Evolutionary conservation across 2,113 vertebrate species (phyloP), one percentile per base, ranked within the genome.

Genomic region (Apteryx owenii): DNA sequence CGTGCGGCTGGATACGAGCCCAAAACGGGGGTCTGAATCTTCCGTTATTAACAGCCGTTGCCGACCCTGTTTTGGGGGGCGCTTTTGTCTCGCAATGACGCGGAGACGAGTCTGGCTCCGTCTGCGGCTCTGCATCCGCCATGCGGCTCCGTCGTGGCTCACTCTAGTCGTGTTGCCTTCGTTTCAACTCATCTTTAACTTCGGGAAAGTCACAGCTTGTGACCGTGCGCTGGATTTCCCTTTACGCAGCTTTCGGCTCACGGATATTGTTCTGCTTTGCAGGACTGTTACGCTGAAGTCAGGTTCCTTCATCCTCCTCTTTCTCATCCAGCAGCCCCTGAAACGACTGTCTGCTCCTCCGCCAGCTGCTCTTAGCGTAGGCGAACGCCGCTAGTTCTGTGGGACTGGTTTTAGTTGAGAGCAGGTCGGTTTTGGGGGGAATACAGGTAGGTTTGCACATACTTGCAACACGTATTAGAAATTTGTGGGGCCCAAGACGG

Each of bases 391-490:
- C 2, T 20, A 15, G 4, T 2, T 65, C n/a, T 19, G n/a, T 48
- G 25, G 42, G 42, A 26, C 48, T 20, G 16, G 7, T 46, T 33
- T 4, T 5, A 2, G 3, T 17, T 2, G 26, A 31, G 38, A 7
- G 21, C 53, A 14, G 23, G 8, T 29, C 31, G 9, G 0, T 53
- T 81, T 85, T 75, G 10, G 10, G 10, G 61, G 54, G 50, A 22
- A 42, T 11, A 9, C 4, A 0, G 40, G 11, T 1, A 12, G 36
- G 9, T 65, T 56, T 65, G 29, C 7, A 0, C 38, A 1, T 17
- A 64, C 25, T 33, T 1, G 1, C 29, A 18, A 5, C 56, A 18
- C 9, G 36, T 38, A 0, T 2, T 22, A 56, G 36, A 21, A 9
- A 44, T 36, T 1, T 1, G 28, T 9, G 5, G 46, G 50, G 54